Evolutionary conservation across 2,888 invertebrate genomes (phyloP).

Genomic region (Lasioglossum oenotherae): DNA sequence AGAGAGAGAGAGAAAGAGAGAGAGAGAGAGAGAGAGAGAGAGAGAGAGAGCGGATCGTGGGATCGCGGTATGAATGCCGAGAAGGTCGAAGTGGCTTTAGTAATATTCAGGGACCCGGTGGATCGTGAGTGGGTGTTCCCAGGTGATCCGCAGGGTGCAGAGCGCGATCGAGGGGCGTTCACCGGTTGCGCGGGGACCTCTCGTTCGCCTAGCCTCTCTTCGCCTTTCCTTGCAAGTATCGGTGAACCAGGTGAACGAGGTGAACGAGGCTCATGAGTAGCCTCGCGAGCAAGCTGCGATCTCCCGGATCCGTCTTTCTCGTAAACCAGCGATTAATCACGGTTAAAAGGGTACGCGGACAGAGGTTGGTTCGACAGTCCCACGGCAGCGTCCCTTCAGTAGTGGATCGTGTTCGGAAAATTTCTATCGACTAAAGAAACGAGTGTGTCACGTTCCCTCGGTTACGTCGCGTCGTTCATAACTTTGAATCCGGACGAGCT

Average conservation of each 20-base stretch:
- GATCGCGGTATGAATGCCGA: constrained; percentile 71
- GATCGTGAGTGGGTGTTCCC: constrained; percentile 79
- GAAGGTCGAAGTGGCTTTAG: constrained; percentile 71
- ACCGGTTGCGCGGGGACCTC: constrained; percentile 51
- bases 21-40: constrained; percentile 28
- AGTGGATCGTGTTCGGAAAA: constrained; percentile 2
- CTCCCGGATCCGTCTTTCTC: constrained; percentile 52
- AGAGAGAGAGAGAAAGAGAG: constrained; percentile 39
- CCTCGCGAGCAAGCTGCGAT: constrained; percentile 26
- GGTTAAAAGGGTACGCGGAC: constrained; percentile 59
- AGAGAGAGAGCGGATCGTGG: constrained; percentile 74
- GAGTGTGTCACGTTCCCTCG: constrained; percentile 16
- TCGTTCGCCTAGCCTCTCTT: constrained; percentile 62
- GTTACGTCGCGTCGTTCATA: constrained; percentile 23
- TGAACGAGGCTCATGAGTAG: constrained; percentile 2
- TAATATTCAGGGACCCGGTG: constrained; percentile 64
- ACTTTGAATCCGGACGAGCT: constrained; percentile 9
- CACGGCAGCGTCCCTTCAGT: constrained; percentile 43
- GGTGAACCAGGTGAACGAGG: constrained; percentile 6
- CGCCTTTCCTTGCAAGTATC: background rate
- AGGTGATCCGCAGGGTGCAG: constrained; percentile 58
- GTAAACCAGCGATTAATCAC: constrained; percentile 64
- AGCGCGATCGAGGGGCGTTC: constrained; percentile 58
- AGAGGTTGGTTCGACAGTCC: constrained; percentile 36
- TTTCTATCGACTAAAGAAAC: background rate